Evolutionary conservation across 2,113 vertebrate genomes (phyloP), one percentile per base, ranked within the genome.

Genomic region (Rhabdomys dilectus): DNA sequence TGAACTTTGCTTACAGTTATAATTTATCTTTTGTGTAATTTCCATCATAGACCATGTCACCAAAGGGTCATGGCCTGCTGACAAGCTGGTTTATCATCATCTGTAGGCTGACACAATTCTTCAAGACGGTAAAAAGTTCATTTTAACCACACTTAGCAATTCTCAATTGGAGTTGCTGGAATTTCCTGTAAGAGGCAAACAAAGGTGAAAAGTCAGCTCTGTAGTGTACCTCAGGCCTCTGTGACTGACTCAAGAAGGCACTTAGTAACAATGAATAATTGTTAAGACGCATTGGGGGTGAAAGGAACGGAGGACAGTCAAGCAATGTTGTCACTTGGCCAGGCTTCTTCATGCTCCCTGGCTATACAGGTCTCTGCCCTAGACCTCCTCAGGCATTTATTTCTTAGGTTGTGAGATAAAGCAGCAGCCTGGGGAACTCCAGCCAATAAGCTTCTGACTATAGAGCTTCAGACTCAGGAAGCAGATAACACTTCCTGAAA

Each of bases 221-320:
- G 42, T 77, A 77, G 68, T 70, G 68, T 88, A 81, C 36, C 70
- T 93, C 76, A 34, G 7, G 7, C 48, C 90, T 88, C 88, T 80
- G 94, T 90, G 90, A 95, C 76, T 96, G 94, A 97, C 93, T 97
- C 91, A 92, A 34, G 80, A 82, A 93, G 76, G 72, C 68, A 92
- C 42, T 95, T 92, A 94, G 75, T 90, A 95, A 96, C 93, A 80
- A 88, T 48, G 56, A 95, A 16, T 31, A 88, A 89, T 77, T 96
- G 89, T 96, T 80, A 86, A 72, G 90, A 56, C 29, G 21, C 45
- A 77, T 11, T 56, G 53, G 51, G 88, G 36, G 53, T 82, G 39
- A 90, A 77, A 88, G 60, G 85, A 86, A 84, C 66, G 22, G 77
- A 82, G 56, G 60, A 26, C 66, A 73, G 42, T 88, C 92, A 94